Evolutionary conservation across 2,888 invertebrate species (phyloP), one percentile per base, ranked within the genome.

Genomic region (Nymphalis urticae): DNA sequence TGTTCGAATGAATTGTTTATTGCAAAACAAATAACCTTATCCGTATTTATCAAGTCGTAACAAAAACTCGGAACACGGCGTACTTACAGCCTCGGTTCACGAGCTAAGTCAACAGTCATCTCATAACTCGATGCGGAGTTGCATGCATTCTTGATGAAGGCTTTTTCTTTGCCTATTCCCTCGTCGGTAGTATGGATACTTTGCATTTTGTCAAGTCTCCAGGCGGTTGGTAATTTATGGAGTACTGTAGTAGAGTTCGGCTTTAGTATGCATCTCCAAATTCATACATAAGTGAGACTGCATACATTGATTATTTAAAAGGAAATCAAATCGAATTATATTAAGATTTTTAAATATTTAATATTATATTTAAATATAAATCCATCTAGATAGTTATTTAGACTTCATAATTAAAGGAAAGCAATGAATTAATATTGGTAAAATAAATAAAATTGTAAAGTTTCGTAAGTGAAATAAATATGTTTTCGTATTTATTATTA

Each of bases 141-240:
- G 80, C 82, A 86, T 89, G 86, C 85, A 90, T 90, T 86, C 83
- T 88, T 87, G 83, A 91, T 89, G 86, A 84, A 65, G 60, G 81
- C 70, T 82, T 82, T 76, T 73, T 77, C 74, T 75, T 76, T 74
- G 72, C 73, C 71, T 73, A 66, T 68, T 70, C 75, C 74, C 69
- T 64, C 48, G 71, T 72, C 64, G 66, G 59, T 9, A 42, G 58
- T 51, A 51, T 64, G 71, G 73, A 73, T 71, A 70, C 73, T 74
- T 76, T 75, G 72, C 78, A 76, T 75, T 76, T 75, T 74, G 73
- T 68, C 71, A 71, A 69, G 65, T 71, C 65, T 63, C 68, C 58
- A 62, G 54, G 61, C 50, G 42, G 64, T 47, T 64, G 50, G 64
- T 67, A 67, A 66, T 62, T 64, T 67, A 64, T 70, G 67, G 27